phyloP scores from a whole-genome alignment of 2,797 vertebrate genomes.

The Delichon dasypus region DNA sequence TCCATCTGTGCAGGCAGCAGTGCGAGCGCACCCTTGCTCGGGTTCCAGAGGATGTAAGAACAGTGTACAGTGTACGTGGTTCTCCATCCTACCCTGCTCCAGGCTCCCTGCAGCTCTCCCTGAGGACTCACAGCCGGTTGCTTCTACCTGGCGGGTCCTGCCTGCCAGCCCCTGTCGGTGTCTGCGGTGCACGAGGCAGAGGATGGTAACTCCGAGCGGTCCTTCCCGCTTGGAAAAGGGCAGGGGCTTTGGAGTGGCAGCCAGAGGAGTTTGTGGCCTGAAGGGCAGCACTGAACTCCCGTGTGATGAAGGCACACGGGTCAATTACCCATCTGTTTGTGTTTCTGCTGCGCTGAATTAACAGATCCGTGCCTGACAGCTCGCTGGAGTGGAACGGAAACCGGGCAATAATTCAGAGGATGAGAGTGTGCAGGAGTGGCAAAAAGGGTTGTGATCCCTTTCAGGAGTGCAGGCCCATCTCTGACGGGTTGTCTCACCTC shows the following conservation, averaged over 20 bases:
- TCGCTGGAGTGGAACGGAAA: constrained; percentile 73
- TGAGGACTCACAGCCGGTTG: constrained; percentile 54
- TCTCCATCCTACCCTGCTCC: background rate
- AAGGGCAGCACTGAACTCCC: constrained; percentile 50
- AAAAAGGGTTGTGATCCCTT: constrained; percentile 60
- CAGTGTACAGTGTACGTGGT: background rate
- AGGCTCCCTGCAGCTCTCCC: background rate
- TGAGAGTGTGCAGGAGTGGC: constrained; percentile 65
- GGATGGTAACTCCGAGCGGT: background rate
- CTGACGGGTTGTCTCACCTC: constrained; percentile 37
- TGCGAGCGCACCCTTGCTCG: background rate
- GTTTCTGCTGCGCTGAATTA: constrained; percentile 68
- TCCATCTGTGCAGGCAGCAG: background rate
- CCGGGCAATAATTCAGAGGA: constrained; percentile 70
- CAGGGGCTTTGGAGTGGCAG: constrained; percentile 53
- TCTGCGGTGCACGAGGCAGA: background rate
- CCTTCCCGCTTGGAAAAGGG: background rate
- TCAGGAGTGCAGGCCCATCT: constrained; percentile 63
- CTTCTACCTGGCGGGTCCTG: constrained; percentile 13
- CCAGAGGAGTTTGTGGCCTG: constrained; percentile 56
- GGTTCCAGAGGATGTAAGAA: background rate
- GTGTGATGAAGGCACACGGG: constrained; percentile 61
- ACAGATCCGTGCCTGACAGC: constrained; percentile 69
- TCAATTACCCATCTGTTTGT: constrained; percentile 79
- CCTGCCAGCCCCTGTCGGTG: constrained; percentile 56